Percentiles rank a stretch among this genome's conserved stretches.
phyloP scores from a whole-genome alignment of 2,113 vertebrate species.

The Callorhinus ursinus region DNA sequence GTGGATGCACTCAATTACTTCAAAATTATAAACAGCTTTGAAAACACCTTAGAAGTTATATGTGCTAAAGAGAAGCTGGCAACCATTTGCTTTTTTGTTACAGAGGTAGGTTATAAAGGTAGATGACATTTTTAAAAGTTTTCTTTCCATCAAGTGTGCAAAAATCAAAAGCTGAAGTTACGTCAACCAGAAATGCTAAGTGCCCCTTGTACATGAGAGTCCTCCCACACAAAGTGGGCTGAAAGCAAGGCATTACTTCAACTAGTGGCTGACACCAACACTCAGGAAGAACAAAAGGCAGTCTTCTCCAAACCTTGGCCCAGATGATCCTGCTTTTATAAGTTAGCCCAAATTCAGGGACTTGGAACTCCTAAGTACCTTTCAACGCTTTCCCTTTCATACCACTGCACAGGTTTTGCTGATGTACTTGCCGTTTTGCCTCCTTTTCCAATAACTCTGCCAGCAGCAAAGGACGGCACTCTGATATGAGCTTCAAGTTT shows the following conservation, averaged over 20 bases:
- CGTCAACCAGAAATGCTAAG: neutral
- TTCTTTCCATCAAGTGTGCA: neutral
- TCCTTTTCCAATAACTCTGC: conserved; percentile 98
- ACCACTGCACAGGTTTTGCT: conserved; percentile 64
- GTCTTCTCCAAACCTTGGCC: conserved; percentile 62
- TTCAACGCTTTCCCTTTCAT: conserved; percentile 46
- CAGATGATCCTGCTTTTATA: conserved; percentile 31
- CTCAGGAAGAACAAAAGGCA: neutral
- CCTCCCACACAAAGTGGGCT: neutral
- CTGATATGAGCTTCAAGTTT: conserved; percentile 99
- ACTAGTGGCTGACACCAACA: neutral
- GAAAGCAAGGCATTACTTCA: neutral
- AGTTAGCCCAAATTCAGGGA: conserved; percentile 49
- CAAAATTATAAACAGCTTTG: conserved; percentile 25
- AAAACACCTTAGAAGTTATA: neutral
- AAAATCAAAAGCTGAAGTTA: neutral
- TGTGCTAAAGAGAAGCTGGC: neutral
- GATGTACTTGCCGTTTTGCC: conserved; percentile 96
- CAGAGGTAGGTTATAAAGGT: neutral
- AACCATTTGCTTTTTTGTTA: neutral
- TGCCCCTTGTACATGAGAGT: neutral
- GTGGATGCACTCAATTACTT: neutral
- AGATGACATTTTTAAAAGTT: neutral
- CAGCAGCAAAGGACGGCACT: conserved; percentile 97
- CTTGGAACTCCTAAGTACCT: conserved; percentile 60